These are phyloP conservation scores for Acanthosoma haemorrhoidale DNA, from an alignment of 2,888 invertebrate genomes.

Conservation along the genomic window DNA sequence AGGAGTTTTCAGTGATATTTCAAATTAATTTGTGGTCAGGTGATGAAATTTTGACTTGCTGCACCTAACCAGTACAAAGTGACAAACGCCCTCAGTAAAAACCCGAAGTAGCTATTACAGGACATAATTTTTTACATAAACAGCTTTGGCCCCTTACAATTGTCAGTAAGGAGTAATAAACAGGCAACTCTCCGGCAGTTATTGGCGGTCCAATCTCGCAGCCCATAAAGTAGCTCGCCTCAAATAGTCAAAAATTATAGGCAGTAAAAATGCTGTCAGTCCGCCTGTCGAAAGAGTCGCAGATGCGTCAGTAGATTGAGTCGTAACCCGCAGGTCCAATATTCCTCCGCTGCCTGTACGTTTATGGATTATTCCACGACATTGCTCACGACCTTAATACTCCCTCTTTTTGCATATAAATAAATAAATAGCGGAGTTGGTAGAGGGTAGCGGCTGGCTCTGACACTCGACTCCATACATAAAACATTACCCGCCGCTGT, in stretches of 20 bases:
- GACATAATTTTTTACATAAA: neutral
- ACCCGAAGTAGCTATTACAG: no score
- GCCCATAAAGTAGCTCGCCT: neutral
- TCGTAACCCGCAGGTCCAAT: neutral
- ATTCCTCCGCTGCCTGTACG: neutral
- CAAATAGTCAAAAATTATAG: neutral
- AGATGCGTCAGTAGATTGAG: neutral
- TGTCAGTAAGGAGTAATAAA: neutral
- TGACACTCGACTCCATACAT: conserved; percentile 8
- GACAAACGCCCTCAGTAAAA: no score
- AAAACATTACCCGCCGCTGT: conserved; percentile 1
- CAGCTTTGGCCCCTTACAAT: neutral
- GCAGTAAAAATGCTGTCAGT: neutral
- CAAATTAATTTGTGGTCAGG: no score
- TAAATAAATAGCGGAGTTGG: neutral
- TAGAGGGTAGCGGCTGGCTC: no score
- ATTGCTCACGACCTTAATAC: no score
- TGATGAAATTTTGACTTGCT: no score
- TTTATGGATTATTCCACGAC: neutral
- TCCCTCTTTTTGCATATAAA: neutral
- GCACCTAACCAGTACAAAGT: no score
- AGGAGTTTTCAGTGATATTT: no score
- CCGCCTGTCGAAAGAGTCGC: no score
- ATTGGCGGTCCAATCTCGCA: neutral
- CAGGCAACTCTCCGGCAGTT: neutral